Evolutionary conservation across 2,113 vertebrate species (phyloP), one percentile per base, ranked within the genome.

Genomic region (Empidonax alnorum): DNA sequence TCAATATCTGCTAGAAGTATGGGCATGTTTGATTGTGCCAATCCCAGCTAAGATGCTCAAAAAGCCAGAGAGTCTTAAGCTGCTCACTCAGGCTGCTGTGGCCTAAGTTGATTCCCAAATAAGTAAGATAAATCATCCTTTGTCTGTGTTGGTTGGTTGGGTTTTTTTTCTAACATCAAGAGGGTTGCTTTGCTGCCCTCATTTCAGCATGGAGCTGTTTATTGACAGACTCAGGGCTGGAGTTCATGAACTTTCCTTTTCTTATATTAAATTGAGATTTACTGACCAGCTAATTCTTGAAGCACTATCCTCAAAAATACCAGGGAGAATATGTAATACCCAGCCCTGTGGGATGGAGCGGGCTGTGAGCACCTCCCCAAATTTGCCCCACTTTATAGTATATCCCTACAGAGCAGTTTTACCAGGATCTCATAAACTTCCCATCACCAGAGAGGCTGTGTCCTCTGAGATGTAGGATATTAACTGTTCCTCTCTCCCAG

Each of bases 41-140:
- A 25, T 58, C 67, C 55, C 74, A 74, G 76, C 37, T 86, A 86
- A 90, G 56, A 87, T 1, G 9, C 69, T 94, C 35, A 75, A 27
- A 80, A 81, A 90, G 72, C 71, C 14, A 14, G 20, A 65, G 89
- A 61, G 22, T 39, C 62, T 91, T 79, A 85, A 77, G 72, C 75
- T 90, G 58, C 71, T 93, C 75, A 21, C 47, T 75, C 52, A 84
- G 80, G 41, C 65, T 77, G 67, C 68, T 80, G 30, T 84, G 93
- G 92, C 92, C 96, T 90, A 83, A 67, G 44, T 52, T 89, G 71
- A 67, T 87, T 95, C 53, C 44, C 41, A 78, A 59, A 77, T 55
- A 72, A 71, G 53, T 42, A 61, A 87, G 47, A 93, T 13, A 94
- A 79, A 76, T 15, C 0, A 20, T 56, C 12, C 23, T 91, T 55